Evolutionary conservation across 2,888 invertebrate genomes (phyloP), one percentile per base, ranked within the genome.

Genomic region (Pristionchus maxplancki): DNA sequence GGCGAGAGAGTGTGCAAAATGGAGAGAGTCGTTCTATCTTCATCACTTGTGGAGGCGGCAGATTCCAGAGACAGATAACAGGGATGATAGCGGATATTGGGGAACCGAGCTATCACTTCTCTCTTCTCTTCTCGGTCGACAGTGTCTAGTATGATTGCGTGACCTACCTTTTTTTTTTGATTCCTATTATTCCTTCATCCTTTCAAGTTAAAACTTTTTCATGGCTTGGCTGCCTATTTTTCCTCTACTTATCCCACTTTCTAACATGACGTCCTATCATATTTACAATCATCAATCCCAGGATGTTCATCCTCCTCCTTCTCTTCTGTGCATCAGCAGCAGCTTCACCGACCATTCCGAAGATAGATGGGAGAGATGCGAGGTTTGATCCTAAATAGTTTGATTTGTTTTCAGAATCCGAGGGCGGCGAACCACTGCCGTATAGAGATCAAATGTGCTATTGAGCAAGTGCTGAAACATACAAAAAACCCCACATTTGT

Each of bases 271-370:
- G 15, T 58, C 24, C 24, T 13, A 24, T 28, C 6, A 67, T 11
- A 31, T 15, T 34, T 34, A 5, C 34, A 67, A 5, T 34, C 3
- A 62, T 28, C n/a, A 62, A n/a, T 78, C 48, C 24, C 78, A 78
- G 78, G 78, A 78, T 78, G 78, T 44, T 48, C 28, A 24, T 44
- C 78, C n/a, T 78, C 78, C 48, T 48, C 13, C 78, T 44, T 3
- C 74, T 78, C 11, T 48, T 31, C 28, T 5, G 40, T 78, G 44
- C 28, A 0, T 28, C 44, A 4, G 78, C 44, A 13, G 78, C 78
- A 8, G 34, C 15, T 6, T 13, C 37, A 2, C 20, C 20, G 1
- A 44, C 8, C 1, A 78, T 78, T 1, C 78, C 78, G 28, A 44
- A 1, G 78, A 78, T 78, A 8, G 78, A 78, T 20, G 78, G 28